Evolutionary conservation across 2,797 vertebrate species (phyloP).

Genomic region (Gambusia yucatana): DNA sequence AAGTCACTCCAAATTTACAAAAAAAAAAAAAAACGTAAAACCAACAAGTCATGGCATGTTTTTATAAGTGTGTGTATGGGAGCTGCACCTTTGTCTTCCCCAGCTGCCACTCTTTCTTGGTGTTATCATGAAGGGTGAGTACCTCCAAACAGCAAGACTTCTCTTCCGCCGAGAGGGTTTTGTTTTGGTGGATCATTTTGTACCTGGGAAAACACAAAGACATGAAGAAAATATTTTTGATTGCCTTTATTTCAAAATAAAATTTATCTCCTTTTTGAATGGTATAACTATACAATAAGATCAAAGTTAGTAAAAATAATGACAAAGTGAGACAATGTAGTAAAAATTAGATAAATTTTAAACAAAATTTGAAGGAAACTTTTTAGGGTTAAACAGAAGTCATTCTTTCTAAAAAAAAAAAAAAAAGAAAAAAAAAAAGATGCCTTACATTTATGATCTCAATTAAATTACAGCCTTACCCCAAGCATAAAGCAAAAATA

Average conservation of each 20-base stretch:
- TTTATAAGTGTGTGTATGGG: not conserved
- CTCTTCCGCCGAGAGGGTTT: slow-evolving; percentile 61
- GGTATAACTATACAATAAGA: not conserved
- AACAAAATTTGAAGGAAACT: not conserved
- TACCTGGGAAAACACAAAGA: slow-evolving; percentile 79
- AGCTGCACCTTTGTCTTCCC: slow-evolving; percentile 90
- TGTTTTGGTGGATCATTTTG: slow-evolving; percentile 84
- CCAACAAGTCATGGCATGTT: slow-evolving; percentile 45
- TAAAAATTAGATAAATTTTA: not conserved
- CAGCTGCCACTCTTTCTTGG: slow-evolving; percentile 87
- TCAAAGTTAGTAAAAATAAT: not conserved
- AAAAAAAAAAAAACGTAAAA: not conserved
- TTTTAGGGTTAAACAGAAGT: not conserved
- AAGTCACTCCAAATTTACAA: slow-evolving; percentile 50
- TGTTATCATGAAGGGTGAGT: slow-evolving; percentile 79
- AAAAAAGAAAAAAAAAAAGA: not conserved
- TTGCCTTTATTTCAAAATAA: not conserved
- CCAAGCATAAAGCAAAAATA: not conserved
- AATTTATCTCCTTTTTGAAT: not conserved
- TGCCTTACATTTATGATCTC: not conserved
- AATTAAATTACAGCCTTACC: not conserved
- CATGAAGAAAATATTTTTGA: not conserved
- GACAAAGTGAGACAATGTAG: not conserved
- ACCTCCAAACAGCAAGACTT: slow-evolving; percentile 81
- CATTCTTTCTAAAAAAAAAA: not conserved